Base-by-base conservation (phyloP, 64 coral and sea anemone genomes). In the Dendronephthya gigantea region DNA sequence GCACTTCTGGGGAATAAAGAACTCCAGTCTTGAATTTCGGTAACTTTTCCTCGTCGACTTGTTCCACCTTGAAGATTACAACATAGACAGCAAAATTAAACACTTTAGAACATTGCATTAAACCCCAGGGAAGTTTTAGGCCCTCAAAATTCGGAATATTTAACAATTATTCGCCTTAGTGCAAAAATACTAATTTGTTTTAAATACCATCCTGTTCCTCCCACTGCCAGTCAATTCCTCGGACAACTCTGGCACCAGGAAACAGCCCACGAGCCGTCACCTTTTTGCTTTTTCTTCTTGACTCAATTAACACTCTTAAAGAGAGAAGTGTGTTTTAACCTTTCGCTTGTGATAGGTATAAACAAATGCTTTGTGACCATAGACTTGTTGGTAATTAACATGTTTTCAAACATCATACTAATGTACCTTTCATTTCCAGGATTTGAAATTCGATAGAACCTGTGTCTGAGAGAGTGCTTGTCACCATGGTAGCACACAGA, bases 211-310 rank as follows among this genome's bases (percentile, higher is more conserved):
- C 95, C 47, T 98, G 95, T 72, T 98, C 95, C 47, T 98, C 95
- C 95, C 95, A 98, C 40, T 98, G 95, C 95, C 95, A 98, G 55
- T 98, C 95, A 31, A 98, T 92, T 34, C 95, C 95, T 88, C 95
- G 83, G 12, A 98, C 95, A 81, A 98, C 95, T 55, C 95, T 85
- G 22, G 95, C 95, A 82, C 95, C 92, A 45, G 95, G 95, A 12
- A 91, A 93, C 47, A 98, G 89, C 15, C 95, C 95, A 28, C 95
- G 86, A 4, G 90, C 92, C 14, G 95, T 98, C 3, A 98, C 87
- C 50, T 98, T 98, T 52, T 98, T 98, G 55, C 92, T 91, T 48
- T 98, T 98, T 81, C 91, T 86, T 7, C 91, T 85, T 82, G 91
- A 88, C 83, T 93, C 91, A 87, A 89, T 79, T 51, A 93, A 83